A percentile compares a stretch with the other conserved stretches of the same genome.
Evolutionary conservation across 2,888 invertebrate genomes (phyloP).

Genomic region (Aplocera efformata): DNA sequence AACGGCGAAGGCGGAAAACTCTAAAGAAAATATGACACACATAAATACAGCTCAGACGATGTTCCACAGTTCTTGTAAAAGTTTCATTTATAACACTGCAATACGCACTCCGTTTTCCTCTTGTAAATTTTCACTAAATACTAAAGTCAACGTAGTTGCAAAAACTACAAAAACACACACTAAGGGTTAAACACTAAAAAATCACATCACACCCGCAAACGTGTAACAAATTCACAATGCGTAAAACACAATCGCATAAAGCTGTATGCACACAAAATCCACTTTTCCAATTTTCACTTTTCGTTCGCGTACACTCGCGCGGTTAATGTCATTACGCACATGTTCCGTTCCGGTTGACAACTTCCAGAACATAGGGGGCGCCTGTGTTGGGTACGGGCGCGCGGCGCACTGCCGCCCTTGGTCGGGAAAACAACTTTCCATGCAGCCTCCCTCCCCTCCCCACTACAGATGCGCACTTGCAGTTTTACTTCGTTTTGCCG

Average conservation of each 20-base stretch:
- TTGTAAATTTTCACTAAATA: too few relatives aligned
- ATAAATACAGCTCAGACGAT: conserved; percentile 64
- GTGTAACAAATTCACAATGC: conserved; percentile 15
- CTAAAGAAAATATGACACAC: conserved; percentile 64
- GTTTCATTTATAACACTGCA: conserved; percentile 41
- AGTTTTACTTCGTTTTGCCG: conserved; percentile 45
- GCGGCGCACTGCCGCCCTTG: conserved; percentile 68
- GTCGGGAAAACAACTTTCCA: conserved; percentile 53
- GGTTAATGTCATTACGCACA: conserved; percentile 26
- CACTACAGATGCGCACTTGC: conserved; percentile 64
- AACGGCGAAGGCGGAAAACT: conserved; percentile 53
- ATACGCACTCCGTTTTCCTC: conserved; percentile 18
- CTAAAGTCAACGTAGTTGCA: too few relatives aligned
- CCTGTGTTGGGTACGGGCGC: conserved; percentile 44
- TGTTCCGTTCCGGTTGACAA: conserved; percentile 1
- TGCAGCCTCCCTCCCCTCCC: conserved; percentile 65
- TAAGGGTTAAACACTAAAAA: conserved; percentile 8
- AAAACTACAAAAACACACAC: neutral
- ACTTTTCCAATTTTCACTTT: conserved; percentile 30
- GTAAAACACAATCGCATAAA: conserved; percentile 13
- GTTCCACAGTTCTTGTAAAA: conserved; percentile 58
- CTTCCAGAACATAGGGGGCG: conserved; percentile 26
- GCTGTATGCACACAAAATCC: conserved; percentile 22
- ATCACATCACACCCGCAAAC: conserved; percentile 14
- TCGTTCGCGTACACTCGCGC: conserved; percentile 28